phyloP scores from a whole-genome alignment of 2,888 invertebrate species.

The Dysmachus trigonus region DNA sequence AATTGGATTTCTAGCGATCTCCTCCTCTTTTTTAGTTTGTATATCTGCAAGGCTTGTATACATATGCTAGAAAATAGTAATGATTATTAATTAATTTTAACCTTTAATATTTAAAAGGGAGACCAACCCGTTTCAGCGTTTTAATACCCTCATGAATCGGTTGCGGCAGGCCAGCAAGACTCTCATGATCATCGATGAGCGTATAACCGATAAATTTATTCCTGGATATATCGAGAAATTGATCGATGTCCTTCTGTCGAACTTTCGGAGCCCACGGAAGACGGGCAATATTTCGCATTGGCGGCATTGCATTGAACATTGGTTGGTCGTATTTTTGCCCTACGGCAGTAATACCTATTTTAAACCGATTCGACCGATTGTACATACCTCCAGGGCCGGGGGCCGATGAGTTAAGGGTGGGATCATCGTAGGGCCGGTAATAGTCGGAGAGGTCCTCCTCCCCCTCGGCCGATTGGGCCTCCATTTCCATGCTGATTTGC shows the following conservation, averaged over 20 bases:
- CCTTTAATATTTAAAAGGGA: too few species aligned
- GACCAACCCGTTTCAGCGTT: constrained; percentile 76
- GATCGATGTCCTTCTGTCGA: constrained; percentile 90
- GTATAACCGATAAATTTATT: constrained; percentile 97
- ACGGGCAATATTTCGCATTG: constrained; percentile 63
- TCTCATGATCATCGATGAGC: constrained; percentile 84
- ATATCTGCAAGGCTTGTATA: constrained; percentile 93
- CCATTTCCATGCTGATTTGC: constrained; percentile 77
- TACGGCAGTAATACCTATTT: constrained; percentile 8
- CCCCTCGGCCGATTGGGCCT: constrained; percentile 70
- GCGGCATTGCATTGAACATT: constrained; percentile 53
- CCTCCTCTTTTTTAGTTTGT: constrained; percentile 90
- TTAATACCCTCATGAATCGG: constrained; percentile 97
- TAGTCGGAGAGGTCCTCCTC: constrained; percentile 67
- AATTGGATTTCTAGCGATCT: constrained; percentile 89
- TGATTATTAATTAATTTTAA: constrained; percentile 45
- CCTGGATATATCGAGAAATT: constrained; percentile 89
- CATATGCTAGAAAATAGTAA: constrained; percentile 74
- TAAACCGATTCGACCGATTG: not conserved
- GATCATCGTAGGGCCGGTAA: constrained; percentile 63
- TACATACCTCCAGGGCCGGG: constrained; percentile 46
- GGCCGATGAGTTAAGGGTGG: constrained; percentile 55
- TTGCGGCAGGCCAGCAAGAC: constrained; percentile 93
- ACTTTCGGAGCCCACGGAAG: constrained; percentile 98
- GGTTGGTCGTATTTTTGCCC: constrained; percentile 50